These are phyloP conservation scores for Tarsius wallacei DNA, from an alignment of 2,797 vertebrate species.

Conservation along the genomic window DNA sequence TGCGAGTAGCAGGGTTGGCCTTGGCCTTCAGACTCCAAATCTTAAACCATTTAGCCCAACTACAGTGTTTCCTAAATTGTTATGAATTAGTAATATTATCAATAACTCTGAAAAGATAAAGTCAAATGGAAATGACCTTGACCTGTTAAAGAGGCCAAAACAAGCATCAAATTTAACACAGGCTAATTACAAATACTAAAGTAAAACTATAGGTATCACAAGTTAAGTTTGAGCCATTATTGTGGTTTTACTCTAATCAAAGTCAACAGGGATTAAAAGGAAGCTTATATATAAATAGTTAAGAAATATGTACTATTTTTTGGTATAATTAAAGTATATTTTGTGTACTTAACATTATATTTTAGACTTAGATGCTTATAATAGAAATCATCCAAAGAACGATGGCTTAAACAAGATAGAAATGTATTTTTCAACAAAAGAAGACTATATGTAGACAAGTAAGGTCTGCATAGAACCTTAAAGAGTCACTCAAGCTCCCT, in stretches of 20 bases:
- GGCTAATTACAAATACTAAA: conserved; percentile 19
- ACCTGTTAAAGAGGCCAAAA: conserved; percentile 25
- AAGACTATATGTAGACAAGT: background rate
- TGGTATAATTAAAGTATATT: conserved; percentile 49
- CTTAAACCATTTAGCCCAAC: background rate
- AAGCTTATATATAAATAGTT: background rate
- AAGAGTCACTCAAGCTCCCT: background rate
- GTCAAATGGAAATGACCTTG: background rate
- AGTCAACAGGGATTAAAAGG: conserved; percentile 15
- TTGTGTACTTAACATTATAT: conserved; percentile 5
- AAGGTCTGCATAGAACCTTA: background rate
- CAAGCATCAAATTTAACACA: background rate
- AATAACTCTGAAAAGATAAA: conserved; percentile 37
- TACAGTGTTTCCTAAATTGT: conserved; percentile 52
- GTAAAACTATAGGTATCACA: background rate
- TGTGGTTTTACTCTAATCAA: background rate
- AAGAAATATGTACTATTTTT: background rate
- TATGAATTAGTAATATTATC: background rate
- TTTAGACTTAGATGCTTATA: background rate
- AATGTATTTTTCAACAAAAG: conserved; percentile 17
- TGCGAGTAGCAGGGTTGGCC: background rate
- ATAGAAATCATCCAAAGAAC: background rate
- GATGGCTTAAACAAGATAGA: background rate
- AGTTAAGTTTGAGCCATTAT: background rate
- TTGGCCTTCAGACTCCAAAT: background rate